Base-by-base conservation (phyloP, 2,888 invertebrate species). In the Mantis religiosa region DNA sequence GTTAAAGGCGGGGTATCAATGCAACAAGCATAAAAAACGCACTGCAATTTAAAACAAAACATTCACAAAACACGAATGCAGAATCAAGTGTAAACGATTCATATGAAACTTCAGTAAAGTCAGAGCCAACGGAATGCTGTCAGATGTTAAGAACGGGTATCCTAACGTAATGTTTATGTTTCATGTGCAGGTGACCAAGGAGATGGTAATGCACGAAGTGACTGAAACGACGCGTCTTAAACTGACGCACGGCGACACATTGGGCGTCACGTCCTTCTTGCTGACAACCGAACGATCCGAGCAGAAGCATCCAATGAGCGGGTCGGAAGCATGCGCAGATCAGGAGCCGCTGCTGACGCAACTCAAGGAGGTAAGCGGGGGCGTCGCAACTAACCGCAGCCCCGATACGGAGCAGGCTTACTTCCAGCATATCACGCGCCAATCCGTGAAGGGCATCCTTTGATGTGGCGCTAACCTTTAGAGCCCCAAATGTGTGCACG, bases 391-490 rank as follows among this genome's bases (percentile, higher is more conserved):
- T 93, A 91, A 92, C 88, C 91, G 91, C 90, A 92, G 92, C 90
- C 92, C 92, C 89, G 93, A 92, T 89, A 92, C 91, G 88, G 91
- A 88, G 92, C 93, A 91, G 93, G 91, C 94, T 91, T 92, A 92
- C 91, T 93, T 93, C 91, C 93, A 93, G 90, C 93, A 94, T 90
- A 94, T 94, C 91, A 94, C 95, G 91, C 94, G 95, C 91, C 94
- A 95, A 92, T 94, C 95, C 90, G 94, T 95, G 91, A 95, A 94
- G 93, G 94, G 94, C 90, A 94, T 94, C 92, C 93, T 95, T 91
- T 94, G 92, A 92, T 34, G 28, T 20, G 47, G 9, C 71, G 89
- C 88, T 30, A 87, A 85, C 86, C 81, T 86, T n/a, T 85, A 84
- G 41, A 83, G 82, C 30, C 47, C 85, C 71, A 82, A 47, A 30